Evolutionary conservation across 2,113 vertebrate genomes (phyloP), one percentile per base, ranked within the genome.

Genomic region (Corythoichthys intestinalis): DNA sequence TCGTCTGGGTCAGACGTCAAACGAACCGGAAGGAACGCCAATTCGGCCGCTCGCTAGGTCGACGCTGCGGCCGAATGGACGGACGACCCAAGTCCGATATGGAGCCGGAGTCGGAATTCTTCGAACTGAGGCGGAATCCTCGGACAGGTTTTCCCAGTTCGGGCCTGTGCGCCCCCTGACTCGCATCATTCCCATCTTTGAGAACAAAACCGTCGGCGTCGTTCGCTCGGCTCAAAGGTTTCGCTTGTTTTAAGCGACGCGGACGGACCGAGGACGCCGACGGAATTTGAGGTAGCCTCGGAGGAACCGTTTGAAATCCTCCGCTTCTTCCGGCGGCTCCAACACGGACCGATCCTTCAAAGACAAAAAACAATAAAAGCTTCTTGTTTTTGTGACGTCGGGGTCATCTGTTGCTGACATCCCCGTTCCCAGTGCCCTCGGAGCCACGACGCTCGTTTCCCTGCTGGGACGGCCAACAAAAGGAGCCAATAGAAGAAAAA

Each of bases 381-480:
- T 12, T 46, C 14, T 44, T 46, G 60, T 17, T 39, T 37, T 54
- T 54, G 50, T 9, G 41, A 82, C 86, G 63, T 49, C 67, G 84
- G 87, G 91, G 90, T 94, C 90, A 89, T 85, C 76, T 83, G 79
- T 76, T 65, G 1, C 34, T 86, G 85, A 88, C 87, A 83, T 75
- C 76, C 83, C 69, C 41, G 7, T 86, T 87, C 79, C 79, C 77
- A 82, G 75, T 59, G 47, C 67, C 86, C 79, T 78, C 76, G 80
- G 74, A 65, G 47, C 69, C 73, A 66, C 80, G 74, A 87, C 85
- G 73, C 77, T 82, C 64, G 75, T 78, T 65, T 75, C 79, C 87
- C 88, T 81, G 85, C 88, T 87, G 87, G 57, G 86, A 48, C 65
- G 71, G 63, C 72, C 13, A 78, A 88, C 84, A 87, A 89, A 86